Percentiles rank a stretch among this genome's conserved stretches.
Conservation (phyloP, 2,888 invertebrate genomes). For the Volucella inanis region DNA sequence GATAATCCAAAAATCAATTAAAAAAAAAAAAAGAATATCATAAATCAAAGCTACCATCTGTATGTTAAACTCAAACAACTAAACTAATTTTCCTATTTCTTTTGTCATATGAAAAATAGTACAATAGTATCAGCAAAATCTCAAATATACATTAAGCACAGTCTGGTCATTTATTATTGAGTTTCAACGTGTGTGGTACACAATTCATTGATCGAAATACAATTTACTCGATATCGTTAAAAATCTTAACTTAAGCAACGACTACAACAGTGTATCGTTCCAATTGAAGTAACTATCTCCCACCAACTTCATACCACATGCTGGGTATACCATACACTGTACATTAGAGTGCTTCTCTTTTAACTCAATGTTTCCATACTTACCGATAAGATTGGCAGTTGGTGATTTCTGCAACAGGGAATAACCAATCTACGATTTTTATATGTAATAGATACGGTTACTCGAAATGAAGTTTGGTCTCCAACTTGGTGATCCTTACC, state of each 20-base stretch:
- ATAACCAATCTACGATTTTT: too few relatives aligned
- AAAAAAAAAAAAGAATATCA: too few relatives aligned
- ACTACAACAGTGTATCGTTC: conserved; percentile 72
- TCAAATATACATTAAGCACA: conserved; percentile 37
- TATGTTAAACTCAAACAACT: neutral
- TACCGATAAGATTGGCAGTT: conserved; percentile 14
- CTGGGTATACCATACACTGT: conserved; percentile 61
- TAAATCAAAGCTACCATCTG: too few relatives aligned
- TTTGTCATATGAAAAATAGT: neutral
- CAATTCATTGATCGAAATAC: conserved; percentile 70
- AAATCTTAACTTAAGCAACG: conserved; percentile 65
- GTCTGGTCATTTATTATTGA: conserved; percentile 52
- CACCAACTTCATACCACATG: conserved; percentile 70
- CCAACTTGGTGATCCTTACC: too few relatives aligned
- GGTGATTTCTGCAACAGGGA: neutral
- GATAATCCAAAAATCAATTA: too few relatives aligned
- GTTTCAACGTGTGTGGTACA: conserved; percentile 68
- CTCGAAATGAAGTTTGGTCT: too few relatives aligned
- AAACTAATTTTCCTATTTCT: too few relatives aligned
- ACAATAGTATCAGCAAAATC: neutral
- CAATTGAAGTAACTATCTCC: conserved; percentile 70
- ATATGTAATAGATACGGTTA: too few relatives aligned
- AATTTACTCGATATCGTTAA: conserved; percentile 73
- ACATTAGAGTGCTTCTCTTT: conserved; percentile 64
- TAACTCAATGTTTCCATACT: conserved; percentile 57